These are phyloP conservation scores for Zaprionus ghesquierei DNA, from an alignment of 1,140 invertebrate genomes.

Conservation along the genomic window DNA sequence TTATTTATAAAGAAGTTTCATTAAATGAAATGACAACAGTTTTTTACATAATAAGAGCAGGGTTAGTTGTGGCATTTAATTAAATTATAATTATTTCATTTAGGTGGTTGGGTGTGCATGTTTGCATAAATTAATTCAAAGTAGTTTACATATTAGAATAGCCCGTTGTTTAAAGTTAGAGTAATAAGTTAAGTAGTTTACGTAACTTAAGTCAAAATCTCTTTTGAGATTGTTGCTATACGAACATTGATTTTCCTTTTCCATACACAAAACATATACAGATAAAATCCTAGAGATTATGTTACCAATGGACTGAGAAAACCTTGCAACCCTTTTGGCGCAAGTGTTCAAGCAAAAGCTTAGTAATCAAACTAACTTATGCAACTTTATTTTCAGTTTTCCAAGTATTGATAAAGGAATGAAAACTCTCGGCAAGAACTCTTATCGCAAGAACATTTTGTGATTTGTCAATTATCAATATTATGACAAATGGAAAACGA, in stretches of 20 bases:
- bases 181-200: too few relatives aligned
- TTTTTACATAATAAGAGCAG: too few relatives aligned
- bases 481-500: neutral
- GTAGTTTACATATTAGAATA: too few relatives aligned
- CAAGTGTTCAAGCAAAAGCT: neutral
- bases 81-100: neutral
- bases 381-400: neutral
- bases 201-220: too few relatives aligned
- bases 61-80: neutral
- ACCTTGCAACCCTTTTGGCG: neutral
- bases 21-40: neutral
- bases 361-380: neutral
- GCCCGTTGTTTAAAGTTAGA: too few relatives aligned
- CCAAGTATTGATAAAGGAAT: neutral
- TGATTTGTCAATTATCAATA: constrained; percentile 6
- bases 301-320: neutral
- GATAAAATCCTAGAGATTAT: neutral
- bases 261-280: too few relatives aligned
- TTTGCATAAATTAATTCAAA: too few relatives aligned
- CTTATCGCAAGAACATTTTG: neutral
- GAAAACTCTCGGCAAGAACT: neutral
- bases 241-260: neutral
- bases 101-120: neutral
- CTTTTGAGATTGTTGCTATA: neutral
- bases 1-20: neutral